phyloP scores from a whole-genome alignment of 30 jellyfish, hydroid and myxozoan genomes.

The Turritopsis dohrnii region DNA sequence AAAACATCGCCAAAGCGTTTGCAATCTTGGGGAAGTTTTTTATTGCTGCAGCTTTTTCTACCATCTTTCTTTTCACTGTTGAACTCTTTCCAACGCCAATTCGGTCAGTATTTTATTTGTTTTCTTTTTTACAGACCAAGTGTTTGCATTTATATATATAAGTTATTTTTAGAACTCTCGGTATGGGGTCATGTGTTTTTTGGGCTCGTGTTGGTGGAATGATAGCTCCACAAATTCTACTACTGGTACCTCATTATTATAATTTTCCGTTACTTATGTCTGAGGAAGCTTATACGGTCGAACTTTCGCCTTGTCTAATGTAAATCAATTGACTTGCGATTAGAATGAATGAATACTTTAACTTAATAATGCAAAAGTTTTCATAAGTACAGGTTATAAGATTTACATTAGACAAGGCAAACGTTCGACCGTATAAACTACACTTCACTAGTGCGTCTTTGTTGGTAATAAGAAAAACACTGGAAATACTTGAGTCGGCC shows the following conservation, averaged over 20 bases:
- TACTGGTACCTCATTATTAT: slow-evolving; percentile 43
- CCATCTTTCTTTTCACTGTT: slow-evolving; percentile 74
- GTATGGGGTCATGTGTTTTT: slow-evolving; percentile 84
- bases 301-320: too few relatives aligned
- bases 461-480: too few relatives aligned
- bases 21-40: slow-evolving; percentile 73
- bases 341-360: too few relatives aligned
- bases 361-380: too few relatives aligned
- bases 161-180: slow-evolving; percentile 47
- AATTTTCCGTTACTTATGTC: not conserved
- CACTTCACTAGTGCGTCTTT: too few relatives aligned
- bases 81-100: slow-evolving; percentile 78
- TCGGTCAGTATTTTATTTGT: slow-evolving; percentile 45
- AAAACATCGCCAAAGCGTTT: slow-evolving; percentile 48
- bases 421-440: too few relatives aligned
- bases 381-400: too few relatives aligned
- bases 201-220: slow-evolving; percentile 95
- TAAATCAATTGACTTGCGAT: too few relatives aligned
- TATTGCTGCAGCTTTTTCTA: slow-evolving; percentile 75
- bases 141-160: not conserved
- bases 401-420: too few relatives aligned
- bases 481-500: too few relatives aligned
- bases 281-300: not conserved
- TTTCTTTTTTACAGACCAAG: not conserved
- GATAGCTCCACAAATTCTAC: slow-evolving; percentile 85